Evolutionary conservation across 2,113 vertebrate species (phyloP).

Genomic region (Gobius niger): DNA sequence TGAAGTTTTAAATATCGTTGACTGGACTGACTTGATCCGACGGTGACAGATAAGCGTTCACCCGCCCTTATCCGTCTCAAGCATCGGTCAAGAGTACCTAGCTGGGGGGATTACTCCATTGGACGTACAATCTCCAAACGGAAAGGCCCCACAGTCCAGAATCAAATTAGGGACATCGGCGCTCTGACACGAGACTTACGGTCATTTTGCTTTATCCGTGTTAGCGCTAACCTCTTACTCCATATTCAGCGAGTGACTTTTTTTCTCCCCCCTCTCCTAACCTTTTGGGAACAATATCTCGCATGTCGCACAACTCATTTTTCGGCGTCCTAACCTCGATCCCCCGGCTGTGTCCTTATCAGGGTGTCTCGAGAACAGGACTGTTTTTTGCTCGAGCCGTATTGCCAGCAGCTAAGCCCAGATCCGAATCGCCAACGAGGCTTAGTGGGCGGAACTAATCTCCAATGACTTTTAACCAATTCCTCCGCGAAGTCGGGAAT

Average conservation of each 20-base stretch:
- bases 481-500: background rate
- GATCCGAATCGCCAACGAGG: background rate
- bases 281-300: background rate
- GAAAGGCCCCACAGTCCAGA: background rate
- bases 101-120: too few relatives aligned
- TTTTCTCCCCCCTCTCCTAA: background rate
- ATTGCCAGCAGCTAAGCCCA: background rate
- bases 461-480: slow-evolving; percentile 16
- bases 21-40: too few relatives aligned
- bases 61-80: too few relatives aligned
- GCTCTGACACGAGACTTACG: background rate
- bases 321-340: background rate
- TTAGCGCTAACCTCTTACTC: background rate
- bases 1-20: too few relatives aligned
- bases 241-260: background rate
- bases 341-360: background rate
- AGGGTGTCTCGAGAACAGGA: slow-evolving; percentile 1
- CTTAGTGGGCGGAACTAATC: slow-evolving; percentile 15
- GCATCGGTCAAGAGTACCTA: too few relatives aligned
- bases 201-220: background rate
- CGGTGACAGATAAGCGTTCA: too few relatives aligned
- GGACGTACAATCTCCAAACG: too few relatives aligned
- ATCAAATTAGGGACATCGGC: background rate
- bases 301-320: background rate
- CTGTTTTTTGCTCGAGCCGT: background rate